A percentile compares a stretch with the other conserved stretches of the same genome.
phyloP scores from a whole-genome alignment of 2,888 invertebrate species.

The Mesoligia furuncula region DNA sequence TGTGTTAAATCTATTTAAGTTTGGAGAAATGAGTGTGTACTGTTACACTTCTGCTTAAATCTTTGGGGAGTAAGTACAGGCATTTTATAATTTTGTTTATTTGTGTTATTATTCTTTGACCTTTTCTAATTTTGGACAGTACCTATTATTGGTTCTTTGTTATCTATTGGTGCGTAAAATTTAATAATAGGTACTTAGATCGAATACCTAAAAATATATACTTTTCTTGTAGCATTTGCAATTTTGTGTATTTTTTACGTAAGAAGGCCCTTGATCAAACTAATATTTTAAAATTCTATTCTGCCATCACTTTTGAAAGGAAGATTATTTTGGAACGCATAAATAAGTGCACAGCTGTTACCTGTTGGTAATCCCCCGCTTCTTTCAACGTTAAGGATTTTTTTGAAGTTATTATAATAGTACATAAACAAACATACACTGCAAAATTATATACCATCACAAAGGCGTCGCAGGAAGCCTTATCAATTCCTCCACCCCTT shows the following conservation, averaged over 20 bases:
- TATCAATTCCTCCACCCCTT: conserved; percentile 28
- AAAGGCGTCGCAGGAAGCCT: conserved; percentile 1
- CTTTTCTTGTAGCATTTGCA: not conserved
- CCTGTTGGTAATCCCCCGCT: not conserved
- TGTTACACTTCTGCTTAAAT: not conserved
- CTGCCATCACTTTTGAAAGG: not conserved
- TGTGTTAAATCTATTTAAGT: not conserved
- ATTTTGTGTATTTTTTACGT: not conserved
- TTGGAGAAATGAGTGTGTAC: not conserved
- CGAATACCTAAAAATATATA: not conserved
- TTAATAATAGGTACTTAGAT: not conserved
- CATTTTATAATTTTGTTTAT: not conserved
- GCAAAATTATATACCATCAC: conserved; percentile 20
- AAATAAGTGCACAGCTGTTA: not conserved
- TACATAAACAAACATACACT: not conserved
- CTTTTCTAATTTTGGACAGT: not conserved
- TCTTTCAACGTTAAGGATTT: not conserved
- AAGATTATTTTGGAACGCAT: not conserved
- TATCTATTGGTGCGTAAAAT: not conserved
- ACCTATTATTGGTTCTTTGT: not conserved
- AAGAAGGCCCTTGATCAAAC: not conserved
- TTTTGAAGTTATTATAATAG: not conserved
- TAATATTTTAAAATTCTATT: not conserved
- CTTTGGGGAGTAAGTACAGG: too few relatives aligned
- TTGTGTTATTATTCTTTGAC: not conserved